A percentile compares a stretch with the other conserved stretches of the same genome.
phyloP scores from a whole-genome alignment of 37 sponge, comb jelly and placozoan genomes.

The Oscarella lobularis region DNA sequence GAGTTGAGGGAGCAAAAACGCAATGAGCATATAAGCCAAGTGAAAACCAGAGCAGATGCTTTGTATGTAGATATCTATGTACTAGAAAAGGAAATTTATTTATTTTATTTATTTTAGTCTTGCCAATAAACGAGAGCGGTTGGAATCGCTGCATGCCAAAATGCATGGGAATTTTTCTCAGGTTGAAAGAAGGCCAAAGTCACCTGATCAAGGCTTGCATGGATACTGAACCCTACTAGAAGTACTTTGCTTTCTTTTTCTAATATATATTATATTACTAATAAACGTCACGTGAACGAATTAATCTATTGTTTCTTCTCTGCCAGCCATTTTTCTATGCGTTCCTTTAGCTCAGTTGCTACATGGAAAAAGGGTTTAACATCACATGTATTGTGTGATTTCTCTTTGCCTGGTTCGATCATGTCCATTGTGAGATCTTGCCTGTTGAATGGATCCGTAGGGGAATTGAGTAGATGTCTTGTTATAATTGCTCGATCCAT shows the following conservation, averaged over 20 bases:
- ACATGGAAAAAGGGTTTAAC: background rate
- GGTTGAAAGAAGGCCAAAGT: background rate
- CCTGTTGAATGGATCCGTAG: conserved; percentile 86
- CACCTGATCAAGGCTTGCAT: background rate
- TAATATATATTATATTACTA: background rate
- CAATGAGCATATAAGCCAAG: background rate
- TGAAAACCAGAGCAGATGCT: background rate
- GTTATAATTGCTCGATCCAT: conserved; percentile 81
- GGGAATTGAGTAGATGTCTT: conserved; percentile 82
- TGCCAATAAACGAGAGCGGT: too few species aligned
- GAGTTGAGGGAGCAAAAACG: background rate
- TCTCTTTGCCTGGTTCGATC: conserved; percentile 47
- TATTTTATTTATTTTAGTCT: too few species aligned
- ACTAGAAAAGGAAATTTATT: background rate
- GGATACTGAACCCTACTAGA: background rate
- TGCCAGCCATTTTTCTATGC: conserved; percentile 20
- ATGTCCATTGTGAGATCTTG: conserved; percentile 73
- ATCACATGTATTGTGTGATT: too few species aligned
- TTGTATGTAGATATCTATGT: background rate
- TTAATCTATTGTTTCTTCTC: conserved; percentile 4
- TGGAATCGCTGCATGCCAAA: too few species aligned
- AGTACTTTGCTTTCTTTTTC: background rate
- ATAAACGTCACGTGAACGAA: background rate
- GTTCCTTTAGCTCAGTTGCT: conserved; percentile 16
- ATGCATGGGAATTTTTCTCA: background rate